A percentile compares a stretch with the other conserved stretches of the same genome.
Evolutionary conservation across 1,140 invertebrate genomes (phyloP).

Genomic region (Pseudomyrmex gracilis): DNA sequence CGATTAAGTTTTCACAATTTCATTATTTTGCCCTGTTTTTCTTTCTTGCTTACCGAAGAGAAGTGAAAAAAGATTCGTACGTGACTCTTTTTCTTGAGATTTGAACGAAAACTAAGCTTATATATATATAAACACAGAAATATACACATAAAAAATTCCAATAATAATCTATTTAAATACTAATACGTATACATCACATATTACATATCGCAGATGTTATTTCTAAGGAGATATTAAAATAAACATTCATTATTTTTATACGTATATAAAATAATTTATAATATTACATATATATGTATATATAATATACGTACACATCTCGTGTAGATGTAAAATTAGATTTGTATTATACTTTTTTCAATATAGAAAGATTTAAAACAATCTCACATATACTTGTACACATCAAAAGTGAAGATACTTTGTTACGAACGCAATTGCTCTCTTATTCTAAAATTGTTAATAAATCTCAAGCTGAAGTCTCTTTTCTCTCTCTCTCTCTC

Average conservation of each 20-base stretch:
- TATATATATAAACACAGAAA: neutral
- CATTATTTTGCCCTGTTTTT: neutral
- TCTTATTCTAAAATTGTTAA: neutral
- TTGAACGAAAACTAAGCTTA: neutral
- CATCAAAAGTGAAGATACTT: neutral
- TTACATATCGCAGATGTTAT: no score
- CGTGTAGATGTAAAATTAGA: neutral
- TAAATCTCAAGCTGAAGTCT: neutral
- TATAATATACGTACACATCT: no score
- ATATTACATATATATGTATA: no score
- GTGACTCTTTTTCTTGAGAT: neutral
- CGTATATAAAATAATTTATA: no score
- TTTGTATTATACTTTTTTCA: neutral
- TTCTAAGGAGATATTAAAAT: no score
- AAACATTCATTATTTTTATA: no score
- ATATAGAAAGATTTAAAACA: neutral
- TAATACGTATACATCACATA: no score
- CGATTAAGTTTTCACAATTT: constrained; percentile 13
- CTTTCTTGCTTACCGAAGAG: neutral
- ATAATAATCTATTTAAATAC: no score
- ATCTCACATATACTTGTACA: no score
- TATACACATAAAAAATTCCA: neutral
- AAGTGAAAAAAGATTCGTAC: neutral
- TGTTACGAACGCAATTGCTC: constrained; percentile 3
- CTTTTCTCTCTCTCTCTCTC: no score